Conservation (phyloP, 2,888 invertebrate species). For the Nemotelus pantherinus region DNA sequence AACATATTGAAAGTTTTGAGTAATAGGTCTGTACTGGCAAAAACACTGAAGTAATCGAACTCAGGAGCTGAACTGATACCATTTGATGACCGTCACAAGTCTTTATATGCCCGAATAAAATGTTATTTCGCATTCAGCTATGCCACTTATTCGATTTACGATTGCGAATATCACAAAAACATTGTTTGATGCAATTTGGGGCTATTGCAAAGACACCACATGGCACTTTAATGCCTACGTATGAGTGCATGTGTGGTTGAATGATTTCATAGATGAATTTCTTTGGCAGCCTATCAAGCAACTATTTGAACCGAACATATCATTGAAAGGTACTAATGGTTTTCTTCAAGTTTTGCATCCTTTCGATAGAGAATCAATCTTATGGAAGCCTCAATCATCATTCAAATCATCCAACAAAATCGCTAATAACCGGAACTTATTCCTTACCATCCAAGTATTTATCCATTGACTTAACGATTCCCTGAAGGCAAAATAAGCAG, state of each 20-base stretch:
- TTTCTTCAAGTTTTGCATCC: background rate
- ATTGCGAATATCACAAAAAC: too few species aligned
- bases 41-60: conserved; percentile 42
- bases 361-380: conserved; percentile 13
- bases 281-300: too few species aligned
- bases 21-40: conserved; percentile 43
- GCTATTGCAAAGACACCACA: too few species aligned
- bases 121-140: too few species aligned
- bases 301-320: too few species aligned
- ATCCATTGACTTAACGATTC: background rate
- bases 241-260: too few species aligned
- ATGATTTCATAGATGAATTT: too few species aligned
- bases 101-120: background rate
- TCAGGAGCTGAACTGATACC: conserved; percentile 41
- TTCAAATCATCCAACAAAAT: background rate
- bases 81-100: conserved; percentile 23
- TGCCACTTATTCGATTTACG: too few species aligned
- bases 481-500: conserved; percentile 1
- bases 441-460: conserved; percentile 24
- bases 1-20: conserved; percentile 41
- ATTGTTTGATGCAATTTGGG: too few species aligned
- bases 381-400: background rate
- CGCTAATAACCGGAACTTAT: conserved; percentile 33
- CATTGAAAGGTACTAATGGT: too few species aligned
- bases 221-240: too few species aligned